Conservation (phyloP, 2,797 vertebrate genomes). For the Myripristis murdjan region DNA sequence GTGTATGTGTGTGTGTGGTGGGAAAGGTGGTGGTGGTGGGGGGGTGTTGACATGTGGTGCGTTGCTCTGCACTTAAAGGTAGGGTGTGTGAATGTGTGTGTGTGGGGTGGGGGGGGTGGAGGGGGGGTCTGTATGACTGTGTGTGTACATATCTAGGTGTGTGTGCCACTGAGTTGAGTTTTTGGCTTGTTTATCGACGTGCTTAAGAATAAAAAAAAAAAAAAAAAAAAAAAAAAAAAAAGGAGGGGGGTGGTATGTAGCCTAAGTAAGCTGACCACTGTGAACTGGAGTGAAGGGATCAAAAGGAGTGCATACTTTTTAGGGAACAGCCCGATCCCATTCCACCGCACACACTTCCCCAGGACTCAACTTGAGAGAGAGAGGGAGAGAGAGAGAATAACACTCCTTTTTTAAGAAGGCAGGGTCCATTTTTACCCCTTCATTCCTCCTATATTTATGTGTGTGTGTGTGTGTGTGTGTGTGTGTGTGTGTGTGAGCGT, state of each 20-base stretch:
- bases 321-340: conserved; percentile 63
- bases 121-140: conserved; percentile 26
- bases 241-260: conserved; percentile 56
- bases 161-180: no score
- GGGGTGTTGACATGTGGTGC: conserved; percentile 76
- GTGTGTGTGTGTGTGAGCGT: conserved; percentile 7
- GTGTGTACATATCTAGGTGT: no score
- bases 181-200: conserved; percentile 52
- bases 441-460: background rate
- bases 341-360: conserved; percentile 44
- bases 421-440: conserved; percentile 25
- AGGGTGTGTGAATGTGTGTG: conserved; percentile 21
- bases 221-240: no score
- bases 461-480: conserved; percentile 4
- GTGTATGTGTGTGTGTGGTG: conserved; percentile 24
- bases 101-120: no score
- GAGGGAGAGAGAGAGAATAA: conserved; percentile 5
- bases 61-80: conserved; percentile 69
- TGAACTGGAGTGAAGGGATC: conserved; percentile 85
- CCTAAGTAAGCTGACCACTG: conserved; percentile 69
- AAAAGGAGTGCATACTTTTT: conserved; percentile 80
- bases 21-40: conserved; percentile 1
- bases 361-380: conserved; percentile 51
- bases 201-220: no score
- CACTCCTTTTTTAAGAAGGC: conserved; percentile 36